phyloP scores from a whole-genome alignment of 2,113 vertebrate species.

The Lepus europaeus region DNA sequence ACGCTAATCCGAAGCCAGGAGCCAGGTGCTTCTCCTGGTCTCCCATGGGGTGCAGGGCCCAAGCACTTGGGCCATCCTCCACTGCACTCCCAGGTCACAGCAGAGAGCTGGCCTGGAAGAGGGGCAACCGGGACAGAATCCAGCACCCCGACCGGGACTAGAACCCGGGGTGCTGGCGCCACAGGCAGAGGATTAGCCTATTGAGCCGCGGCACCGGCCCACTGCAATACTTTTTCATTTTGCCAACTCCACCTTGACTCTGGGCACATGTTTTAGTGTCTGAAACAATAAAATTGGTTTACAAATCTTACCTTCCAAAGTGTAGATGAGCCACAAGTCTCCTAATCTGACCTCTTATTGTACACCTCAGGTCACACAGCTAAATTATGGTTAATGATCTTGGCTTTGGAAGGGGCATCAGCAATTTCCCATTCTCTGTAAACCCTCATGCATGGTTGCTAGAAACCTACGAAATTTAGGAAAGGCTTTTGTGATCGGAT shows the following conservation, averaged over 20 bases:
- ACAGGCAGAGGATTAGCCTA: no score
- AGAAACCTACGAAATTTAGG: constrained; percentile 6
- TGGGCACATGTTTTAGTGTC: neutral
- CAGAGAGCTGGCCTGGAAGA: no score
- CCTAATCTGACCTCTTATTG: neutral
- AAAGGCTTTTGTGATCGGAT: constrained; percentile 15
- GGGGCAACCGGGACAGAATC: no score
- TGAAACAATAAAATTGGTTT: neutral
- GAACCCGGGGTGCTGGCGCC: no score
- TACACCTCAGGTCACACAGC: neutral
- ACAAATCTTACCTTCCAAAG: neutral
- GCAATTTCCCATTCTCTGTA: neutral
- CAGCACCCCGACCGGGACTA: no score
- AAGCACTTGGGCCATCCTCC: no score
- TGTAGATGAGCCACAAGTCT: neutral
- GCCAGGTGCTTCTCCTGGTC: no score
- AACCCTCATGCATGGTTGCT: neutral
- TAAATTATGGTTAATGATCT: neutral
- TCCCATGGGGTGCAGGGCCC: no score
- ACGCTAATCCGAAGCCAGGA: no score
- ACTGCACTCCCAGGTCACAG: no score
- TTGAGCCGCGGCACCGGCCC: no score
- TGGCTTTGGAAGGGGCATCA: neutral
- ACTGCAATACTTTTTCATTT: constrained; percentile 35
- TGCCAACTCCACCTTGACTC: neutral